Conservation (phyloP, 2,113 vertebrate genomes). For the Hippocampus mohnikei region DNA sequence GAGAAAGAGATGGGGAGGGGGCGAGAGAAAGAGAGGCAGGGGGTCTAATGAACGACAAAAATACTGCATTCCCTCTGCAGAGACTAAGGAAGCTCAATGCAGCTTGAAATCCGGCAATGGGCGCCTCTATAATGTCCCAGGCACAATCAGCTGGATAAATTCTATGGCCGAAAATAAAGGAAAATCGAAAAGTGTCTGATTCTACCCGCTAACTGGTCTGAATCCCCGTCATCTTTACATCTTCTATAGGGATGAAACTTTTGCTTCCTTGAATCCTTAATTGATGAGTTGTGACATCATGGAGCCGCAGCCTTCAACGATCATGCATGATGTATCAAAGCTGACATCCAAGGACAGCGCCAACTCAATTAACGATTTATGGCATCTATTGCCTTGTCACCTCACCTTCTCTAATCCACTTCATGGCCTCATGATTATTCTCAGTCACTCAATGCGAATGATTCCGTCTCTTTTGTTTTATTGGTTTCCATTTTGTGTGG, state of each 20-base stretch:
- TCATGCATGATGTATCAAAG: constrained; percentile 40
- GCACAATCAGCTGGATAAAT: constrained; percentile 3
- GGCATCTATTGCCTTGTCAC: constrained; percentile 51
- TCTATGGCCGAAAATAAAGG: constrained; percentile 27
- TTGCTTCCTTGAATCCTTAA: constrained; percentile 2
- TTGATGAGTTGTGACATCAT: constrained; percentile 25
- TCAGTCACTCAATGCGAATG: constrained; percentile 8
- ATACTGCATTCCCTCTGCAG: constrained; percentile 66
- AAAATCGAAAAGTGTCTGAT: not conserved
- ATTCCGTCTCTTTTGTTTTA: not conserved
- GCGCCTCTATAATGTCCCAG: constrained; percentile 28
- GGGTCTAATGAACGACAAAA: constrained; percentile 39
- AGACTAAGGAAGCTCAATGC: constrained; percentile 36
- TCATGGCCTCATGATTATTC: constrained; percentile 22
- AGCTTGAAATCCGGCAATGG: constrained; percentile 39
- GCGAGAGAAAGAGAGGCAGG: constrained; percentile 22
- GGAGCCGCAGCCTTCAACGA: constrained; percentile 31
- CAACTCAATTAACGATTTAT: constrained; percentile 47
- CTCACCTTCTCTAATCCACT: constrained; percentile 44
- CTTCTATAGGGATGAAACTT: not conserved
- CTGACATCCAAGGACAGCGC: constrained; percentile 44
- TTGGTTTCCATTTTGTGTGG: not conserved
- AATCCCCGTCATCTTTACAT: not conserved
- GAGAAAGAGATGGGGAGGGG: constrained; percentile 26
- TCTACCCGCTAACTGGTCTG: not conserved